These are phyloP conservation scores for Hedya salicella DNA, from an alignment of 2,888 invertebrate species.

Conservation along the genomic window DNA sequence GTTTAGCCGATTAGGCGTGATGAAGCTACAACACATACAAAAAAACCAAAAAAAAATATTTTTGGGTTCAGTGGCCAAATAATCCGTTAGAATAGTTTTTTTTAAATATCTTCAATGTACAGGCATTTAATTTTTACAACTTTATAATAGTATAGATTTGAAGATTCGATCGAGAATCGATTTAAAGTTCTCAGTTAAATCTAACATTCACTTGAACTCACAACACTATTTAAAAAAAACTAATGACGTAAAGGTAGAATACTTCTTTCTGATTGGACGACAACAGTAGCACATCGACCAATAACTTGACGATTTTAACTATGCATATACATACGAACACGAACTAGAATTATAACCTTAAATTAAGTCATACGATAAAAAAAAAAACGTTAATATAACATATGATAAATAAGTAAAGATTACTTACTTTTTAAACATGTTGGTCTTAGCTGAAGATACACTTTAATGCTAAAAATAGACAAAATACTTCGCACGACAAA, in stretches of 20 bases:
- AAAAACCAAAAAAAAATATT: no score
- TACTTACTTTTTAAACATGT: conserved; percentile 83
- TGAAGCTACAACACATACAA: no score
- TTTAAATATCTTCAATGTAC: no score
- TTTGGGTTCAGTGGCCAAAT: no score
- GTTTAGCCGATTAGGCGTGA: no score
- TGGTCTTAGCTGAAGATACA: conserved; percentile 45
- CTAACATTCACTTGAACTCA: neutral
- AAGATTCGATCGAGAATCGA: conserved; percentile 3
- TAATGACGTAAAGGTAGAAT: conserved; percentile 33
- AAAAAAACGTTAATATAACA: neutral
- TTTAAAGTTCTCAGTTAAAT: neutral
- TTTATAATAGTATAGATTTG: no score
- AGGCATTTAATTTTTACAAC: no score
- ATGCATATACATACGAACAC: no score
- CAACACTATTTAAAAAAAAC: conserved; percentile 26
- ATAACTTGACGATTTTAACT: conserved; percentile 46
- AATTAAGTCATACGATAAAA: conserved; percentile 27
- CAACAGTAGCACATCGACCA: conserved; percentile 51
- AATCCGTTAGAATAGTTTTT: no score
- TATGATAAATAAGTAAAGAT: conserved; percentile 28
- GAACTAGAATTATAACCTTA: conserved; percentile 56
- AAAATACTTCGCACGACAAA: conserved; percentile 37
- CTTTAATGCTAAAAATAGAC: conserved; percentile 22
- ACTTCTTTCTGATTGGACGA: conserved; percentile 58